Conservation (phyloP, 2,113 vertebrate species). For the Ivindomyrus marchei region DNA sequence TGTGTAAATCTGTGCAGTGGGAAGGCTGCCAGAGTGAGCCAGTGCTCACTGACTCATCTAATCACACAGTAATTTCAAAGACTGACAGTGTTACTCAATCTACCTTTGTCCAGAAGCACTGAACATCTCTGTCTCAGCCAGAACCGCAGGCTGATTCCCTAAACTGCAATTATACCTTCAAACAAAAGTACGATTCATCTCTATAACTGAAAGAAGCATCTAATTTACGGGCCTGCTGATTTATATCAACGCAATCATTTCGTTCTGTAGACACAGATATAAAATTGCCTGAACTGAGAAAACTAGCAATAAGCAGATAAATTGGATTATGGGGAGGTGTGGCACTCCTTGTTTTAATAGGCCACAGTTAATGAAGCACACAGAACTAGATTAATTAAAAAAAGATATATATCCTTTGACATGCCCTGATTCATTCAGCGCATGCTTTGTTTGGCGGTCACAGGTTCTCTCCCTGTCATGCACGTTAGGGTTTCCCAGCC, state of each 20-base stretch:
- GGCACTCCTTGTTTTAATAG: not conserved
- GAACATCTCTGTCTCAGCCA: not conserved
- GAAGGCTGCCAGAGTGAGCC: not conserved
- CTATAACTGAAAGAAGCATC: not conserved
- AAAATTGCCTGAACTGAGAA: not conserved
- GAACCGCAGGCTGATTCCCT: not conserved
- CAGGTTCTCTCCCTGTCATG: not conserved
- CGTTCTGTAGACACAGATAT: not conserved
- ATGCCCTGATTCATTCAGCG: not conserved
- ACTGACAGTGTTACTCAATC: not conserved
- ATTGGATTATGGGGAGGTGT: not conserved
- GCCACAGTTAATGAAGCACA: not conserved
- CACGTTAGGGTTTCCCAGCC: not conserved
- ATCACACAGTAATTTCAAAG: conserved; percentile 17
- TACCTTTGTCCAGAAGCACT: conserved; percentile 9
- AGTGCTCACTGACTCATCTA: not conserved
- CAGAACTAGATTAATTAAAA: not conserved
- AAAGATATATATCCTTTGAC: not conserved
- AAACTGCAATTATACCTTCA: conserved; percentile 5
- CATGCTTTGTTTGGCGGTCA: not conserved
- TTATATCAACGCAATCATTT: not conserved
- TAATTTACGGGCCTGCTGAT: not conserved
- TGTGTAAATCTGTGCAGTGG: not conserved
- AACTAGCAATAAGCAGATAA: not conserved
- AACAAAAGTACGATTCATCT: not conserved